Evolutionary conservation across 1,140 invertebrate species (phyloP).

Genomic region (Drosophila bifasciata): DNA sequence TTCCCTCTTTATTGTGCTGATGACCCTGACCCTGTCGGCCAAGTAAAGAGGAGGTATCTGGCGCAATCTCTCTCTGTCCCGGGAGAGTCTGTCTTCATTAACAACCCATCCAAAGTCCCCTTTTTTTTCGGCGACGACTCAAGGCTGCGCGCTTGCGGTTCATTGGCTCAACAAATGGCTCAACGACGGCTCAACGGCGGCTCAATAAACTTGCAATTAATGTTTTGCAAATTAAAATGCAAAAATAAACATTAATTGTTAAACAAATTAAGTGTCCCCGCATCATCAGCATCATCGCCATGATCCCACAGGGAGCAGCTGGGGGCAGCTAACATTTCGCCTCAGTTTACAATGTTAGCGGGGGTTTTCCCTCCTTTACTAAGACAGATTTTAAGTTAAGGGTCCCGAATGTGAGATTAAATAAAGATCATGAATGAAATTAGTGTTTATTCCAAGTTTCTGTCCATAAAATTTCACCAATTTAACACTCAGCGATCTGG

Average conservation of each 20-base stretch:
- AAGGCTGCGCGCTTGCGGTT: constrained; percentile 66
- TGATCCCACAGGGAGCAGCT: constrained; percentile 25
- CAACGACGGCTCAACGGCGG: constrained; percentile 38
- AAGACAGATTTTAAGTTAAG: not conserved
- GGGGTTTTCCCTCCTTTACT: not conserved
- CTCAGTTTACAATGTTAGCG: constrained; percentile 41
- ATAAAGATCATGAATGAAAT: constrained; percentile 19
- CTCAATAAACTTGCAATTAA: constrained; percentile 83
- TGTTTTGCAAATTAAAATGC: constrained; percentile 82
- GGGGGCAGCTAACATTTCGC: constrained; percentile 48
- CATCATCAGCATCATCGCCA: constrained; percentile 1
- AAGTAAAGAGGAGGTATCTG: constrained; percentile 38
- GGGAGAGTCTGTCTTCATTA: too few species aligned
- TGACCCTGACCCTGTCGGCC: constrained; percentile 60
- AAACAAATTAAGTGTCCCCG: constrained; percentile 41
- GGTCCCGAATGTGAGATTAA: not conserved
- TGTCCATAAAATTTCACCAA: not conserved
- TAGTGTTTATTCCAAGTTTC: not conserved
- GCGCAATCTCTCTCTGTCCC: too few species aligned
- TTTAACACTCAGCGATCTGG: not conserved
- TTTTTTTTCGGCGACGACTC: constrained; percentile 32
- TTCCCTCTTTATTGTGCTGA: constrained; percentile 57
- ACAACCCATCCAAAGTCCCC: not conserved
- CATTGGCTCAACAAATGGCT: constrained; percentile 64
- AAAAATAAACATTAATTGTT: constrained; percentile 83